These are phyloP conservation scores for Phengaris arion DNA, from an alignment of 2,888 invertebrate genomes.

Conservation along the genomic window DNA sequence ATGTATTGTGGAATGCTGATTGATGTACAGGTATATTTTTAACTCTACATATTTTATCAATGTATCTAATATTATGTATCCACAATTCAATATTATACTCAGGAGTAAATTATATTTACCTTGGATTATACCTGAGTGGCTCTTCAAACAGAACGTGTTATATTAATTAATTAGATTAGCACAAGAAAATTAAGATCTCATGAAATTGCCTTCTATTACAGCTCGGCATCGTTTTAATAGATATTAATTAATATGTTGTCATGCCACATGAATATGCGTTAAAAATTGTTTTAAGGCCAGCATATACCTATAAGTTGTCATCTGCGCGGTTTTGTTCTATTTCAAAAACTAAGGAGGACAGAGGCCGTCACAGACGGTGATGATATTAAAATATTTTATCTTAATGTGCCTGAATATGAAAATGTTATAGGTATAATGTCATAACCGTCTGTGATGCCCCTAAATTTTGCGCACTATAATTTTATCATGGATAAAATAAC, in stretches of 20 bases:
- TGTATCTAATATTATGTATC: background rate
- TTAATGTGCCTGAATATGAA: no score
- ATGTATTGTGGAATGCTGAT: no score
- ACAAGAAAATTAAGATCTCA: background rate
- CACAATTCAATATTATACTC: background rate
- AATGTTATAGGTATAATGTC: no score
- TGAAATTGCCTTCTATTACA: background rate
- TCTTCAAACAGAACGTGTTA: background rate
- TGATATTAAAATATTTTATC: no score
- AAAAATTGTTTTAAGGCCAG: no score
- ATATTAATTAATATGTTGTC: background rate
- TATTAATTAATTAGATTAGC: constrained; percentile 7
- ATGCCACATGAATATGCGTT: background rate
- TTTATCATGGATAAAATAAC: no score
- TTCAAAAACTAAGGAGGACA: no score
- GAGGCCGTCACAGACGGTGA: no score
- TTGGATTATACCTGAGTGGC: background rate
- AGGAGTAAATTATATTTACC: constrained; percentile 6
- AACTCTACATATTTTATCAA: background rate
- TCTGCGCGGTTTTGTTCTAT: no score
- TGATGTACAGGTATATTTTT: background rate
- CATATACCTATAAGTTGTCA: no score
- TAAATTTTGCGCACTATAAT: no score
- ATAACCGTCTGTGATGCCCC: no score
- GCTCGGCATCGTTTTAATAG: background rate